Base-by-base conservation (phyloP, 2,888 invertebrate species). In the Biston stratarius region DNA sequence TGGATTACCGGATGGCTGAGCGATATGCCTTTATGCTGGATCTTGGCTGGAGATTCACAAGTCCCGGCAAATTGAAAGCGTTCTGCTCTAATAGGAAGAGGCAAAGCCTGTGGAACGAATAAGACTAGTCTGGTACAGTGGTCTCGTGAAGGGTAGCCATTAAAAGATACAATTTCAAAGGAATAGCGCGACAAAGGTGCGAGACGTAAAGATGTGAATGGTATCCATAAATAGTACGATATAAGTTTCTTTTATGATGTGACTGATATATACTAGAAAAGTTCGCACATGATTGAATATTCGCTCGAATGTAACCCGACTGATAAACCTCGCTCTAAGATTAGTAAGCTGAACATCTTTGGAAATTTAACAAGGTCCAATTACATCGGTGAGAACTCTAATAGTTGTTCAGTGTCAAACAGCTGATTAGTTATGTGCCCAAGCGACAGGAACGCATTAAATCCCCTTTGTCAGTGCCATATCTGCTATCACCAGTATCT, bases 11-110 rank as follows among this genome's bases (percentile, higher is more conserved):
- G 78, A 64, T 77, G 80, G 79, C 83, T 80, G 80, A 80, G 80
- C 80, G 84, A 81, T 85, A 85, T 81, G 81, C 80, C 78, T 86
- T 86, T 87, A 84, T 86, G 81, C 75, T 82, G 84, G 85, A 85
- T 83, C 84, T 84, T 81, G 82, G 83, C 82, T 75, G 80, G 52
- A 67, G 62, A 47, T 83, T 81, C 82, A 83, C 84, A 83, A 85
- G 84, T 83, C 85, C 82, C 83, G 81, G 82, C 80, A 86, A 87
- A 86, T 86, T 87, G 84, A 86, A 87, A 83, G 82, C 84, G 84
- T 84, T 85, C 83, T 82, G 79, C 77, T 66, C 61, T 61, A 63
- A 77, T 79, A 81, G 82, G 83, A 81, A 81, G 76, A 78, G 77
- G 79, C 78, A 77, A 74, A 77, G 72, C 73, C 77, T 76, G 79